Percentiles rank a stretch among this genome's conserved stretches.
phyloP scores from a whole-genome alignment of 2,113 vertebrate genomes.

The Festucalex cinctus region DNA sequence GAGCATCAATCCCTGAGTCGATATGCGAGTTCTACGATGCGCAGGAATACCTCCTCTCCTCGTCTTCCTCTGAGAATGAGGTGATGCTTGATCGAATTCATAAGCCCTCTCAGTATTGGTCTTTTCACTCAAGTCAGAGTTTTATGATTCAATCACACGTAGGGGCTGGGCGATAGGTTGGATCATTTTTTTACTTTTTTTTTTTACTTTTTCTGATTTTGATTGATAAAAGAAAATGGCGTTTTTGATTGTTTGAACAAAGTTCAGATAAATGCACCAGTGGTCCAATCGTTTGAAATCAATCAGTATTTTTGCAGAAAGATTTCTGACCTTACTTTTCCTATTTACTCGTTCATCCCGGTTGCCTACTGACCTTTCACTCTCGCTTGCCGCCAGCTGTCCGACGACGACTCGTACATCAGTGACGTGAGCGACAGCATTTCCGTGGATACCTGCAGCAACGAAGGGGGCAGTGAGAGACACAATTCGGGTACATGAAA shows the following conservation, averaged over 20 bases:
- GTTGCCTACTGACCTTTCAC: constrained; percentile 38
- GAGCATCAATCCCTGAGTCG: constrained; percentile 87
- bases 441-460: constrained; percentile 91
- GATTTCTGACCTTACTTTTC: not conserved
- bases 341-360: not conserved
- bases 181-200: too few relatives aligned
- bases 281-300: not conserved
- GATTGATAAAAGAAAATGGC: too few relatives aligned
- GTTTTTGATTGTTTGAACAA: too few relatives aligned
- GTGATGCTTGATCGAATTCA: constrained; percentile 53
- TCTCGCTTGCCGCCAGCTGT: constrained; percentile 74
- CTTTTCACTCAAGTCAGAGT: constrained; percentile 2
- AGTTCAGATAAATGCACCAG: too few relatives aligned
- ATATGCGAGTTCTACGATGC: constrained; percentile 95
- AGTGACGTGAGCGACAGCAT: constrained; percentile 95
- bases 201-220: too few relatives aligned
- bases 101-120: not conserved
- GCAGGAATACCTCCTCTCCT: constrained; percentile 91
- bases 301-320: not conserved
- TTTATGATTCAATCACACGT: not conserved
- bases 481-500: constrained; percentile 77
- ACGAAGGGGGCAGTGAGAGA: constrained; percentile 82
- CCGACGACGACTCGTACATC: constrained; percentile 94
- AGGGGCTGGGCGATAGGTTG: too few relatives aligned
- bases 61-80: constrained; percentile 98